Evolutionary conservation across 2,888 invertebrate species (phyloP).

Genomic region (Brenthis daphne): DNA sequence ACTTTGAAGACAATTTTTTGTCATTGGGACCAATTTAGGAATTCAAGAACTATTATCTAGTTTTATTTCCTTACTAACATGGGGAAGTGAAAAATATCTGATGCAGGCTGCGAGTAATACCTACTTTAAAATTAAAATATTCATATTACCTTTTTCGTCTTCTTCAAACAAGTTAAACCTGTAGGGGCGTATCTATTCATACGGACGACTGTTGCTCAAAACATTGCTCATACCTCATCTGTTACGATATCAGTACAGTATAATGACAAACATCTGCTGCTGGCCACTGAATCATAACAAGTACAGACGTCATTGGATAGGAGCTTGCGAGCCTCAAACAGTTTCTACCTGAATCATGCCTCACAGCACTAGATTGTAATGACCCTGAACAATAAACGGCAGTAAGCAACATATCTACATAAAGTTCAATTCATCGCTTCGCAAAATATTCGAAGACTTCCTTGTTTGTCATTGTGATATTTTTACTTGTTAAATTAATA

Average conservation of each 20-base stretch:
- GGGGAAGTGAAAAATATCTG: no score
- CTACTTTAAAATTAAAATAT: not conserved
- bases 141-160: not conserved
- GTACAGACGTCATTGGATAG: conserved; percentile 36
- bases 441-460: conserved; percentile 62
- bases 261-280: conserved; percentile 41
- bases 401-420: conserved; percentile 58
- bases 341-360: conserved; percentile 44
- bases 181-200: conserved; percentile 1
- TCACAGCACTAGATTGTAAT: conserved; percentile 41
- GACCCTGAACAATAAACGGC: conserved; percentile 60
- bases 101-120: no score
- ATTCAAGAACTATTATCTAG: no score
- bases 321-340: conserved; percentile 32
- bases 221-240: conserved; percentile 39
- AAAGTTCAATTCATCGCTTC: conserved; percentile 59
- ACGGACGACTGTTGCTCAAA: conserved; percentile 21
- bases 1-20: no score
- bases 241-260: conserved; percentile 35
- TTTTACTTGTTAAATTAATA: conserved; percentile 69
- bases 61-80: no score
- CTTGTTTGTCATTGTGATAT: conserved; percentile 72
- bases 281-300: conserved; percentile 42
- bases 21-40: no score
- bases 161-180: conserved; percentile 8